phyloP scores from a whole-genome alignment of 2,888 invertebrate species.

The Fabriciana adippe region DNA sequence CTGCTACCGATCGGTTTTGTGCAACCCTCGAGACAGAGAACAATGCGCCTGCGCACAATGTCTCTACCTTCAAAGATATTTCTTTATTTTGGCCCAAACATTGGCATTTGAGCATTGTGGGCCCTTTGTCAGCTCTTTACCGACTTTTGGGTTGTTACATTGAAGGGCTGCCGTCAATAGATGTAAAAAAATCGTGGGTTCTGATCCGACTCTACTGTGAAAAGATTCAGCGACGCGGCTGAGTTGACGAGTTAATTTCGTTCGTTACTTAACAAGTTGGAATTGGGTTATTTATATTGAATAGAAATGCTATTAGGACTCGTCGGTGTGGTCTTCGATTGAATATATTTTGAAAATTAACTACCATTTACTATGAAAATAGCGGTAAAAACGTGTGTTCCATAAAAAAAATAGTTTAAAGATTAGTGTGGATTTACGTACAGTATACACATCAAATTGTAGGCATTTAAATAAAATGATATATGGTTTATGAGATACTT shows the following conservation, averaged over 20 bases:
- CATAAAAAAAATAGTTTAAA: not conserved
- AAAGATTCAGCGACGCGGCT: constrained; percentile 57
- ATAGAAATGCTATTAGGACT: constrained; percentile 33
- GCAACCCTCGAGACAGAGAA: constrained; percentile 64
- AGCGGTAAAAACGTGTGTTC: constrained; percentile 9
- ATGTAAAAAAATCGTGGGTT: constrained; percentile 55
- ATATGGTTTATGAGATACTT: too few relatives aligned
- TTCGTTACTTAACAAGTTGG: constrained; percentile 40
- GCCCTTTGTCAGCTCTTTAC: constrained; percentile 77
- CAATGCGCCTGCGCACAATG: constrained; percentile 68
- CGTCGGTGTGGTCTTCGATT: constrained; percentile 34
- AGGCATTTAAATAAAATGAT: too few relatives aligned
- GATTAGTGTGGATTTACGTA: too few relatives aligned
- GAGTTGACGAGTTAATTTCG: constrained; percentile 47
- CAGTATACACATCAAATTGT: too few relatives aligned
- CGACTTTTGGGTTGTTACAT: constrained; percentile 76
- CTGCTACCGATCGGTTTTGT: constrained; percentile 79
- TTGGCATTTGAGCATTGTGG: constrained; percentile 76
- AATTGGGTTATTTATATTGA: constrained; percentile 39
- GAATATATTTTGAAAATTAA: constrained; percentile 9
- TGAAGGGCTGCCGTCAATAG: constrained; percentile 61
- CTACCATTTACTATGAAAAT: not conserved
- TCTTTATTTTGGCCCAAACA: constrained; percentile 78
- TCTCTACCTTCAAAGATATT: constrained; percentile 66
- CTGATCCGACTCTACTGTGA: constrained; percentile 52